Evolutionary conservation across 2,888 invertebrate species (phyloP).

Genomic region (Sinelater perroti): DNA sequence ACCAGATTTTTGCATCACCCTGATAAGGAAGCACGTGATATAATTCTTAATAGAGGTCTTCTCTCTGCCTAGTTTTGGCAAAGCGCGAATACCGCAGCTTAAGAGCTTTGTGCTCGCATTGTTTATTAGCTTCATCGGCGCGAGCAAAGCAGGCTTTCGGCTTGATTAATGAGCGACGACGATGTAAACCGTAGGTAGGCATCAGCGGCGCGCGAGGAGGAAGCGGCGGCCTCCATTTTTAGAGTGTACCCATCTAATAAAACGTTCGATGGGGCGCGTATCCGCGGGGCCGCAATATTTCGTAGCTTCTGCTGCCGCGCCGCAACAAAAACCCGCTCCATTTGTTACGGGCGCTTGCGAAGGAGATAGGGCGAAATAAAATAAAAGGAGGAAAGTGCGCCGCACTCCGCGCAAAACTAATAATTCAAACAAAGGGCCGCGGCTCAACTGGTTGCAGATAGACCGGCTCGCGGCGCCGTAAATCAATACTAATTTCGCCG

Average conservation of each 20-base stretch:
- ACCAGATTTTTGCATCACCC: too few relatives aligned
- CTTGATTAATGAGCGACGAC: too few relatives aligned
- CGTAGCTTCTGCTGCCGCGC: conserved; percentile 21
- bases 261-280: conserved; percentile 21
- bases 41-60: too few relatives aligned
- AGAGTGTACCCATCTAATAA: conserved; percentile 28
- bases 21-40: too few relatives aligned
- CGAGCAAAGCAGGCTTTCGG: too few relatives aligned
- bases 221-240: too few relatives aligned
- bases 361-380: conserved; percentile 37
- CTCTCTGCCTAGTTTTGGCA: too few relatives aligned
- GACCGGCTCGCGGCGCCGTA: conserved; percentile 49
- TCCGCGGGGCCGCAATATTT: conserved; percentile 22
- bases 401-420: conserved; percentile 40
- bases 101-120: too few relatives aligned
- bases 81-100: too few relatives aligned
- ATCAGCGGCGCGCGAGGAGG: too few relatives aligned
- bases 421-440: conserved; percentile 41
- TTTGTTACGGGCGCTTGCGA: conserved; percentile 37
- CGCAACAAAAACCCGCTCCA: conserved; percentile 32
- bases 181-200: too few relatives aligned
- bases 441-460: conserved; percentile 53
- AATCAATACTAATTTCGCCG: conserved; percentile 57
- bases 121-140: too few relatives aligned
- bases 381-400: conserved; percentile 37